These are phyloP conservation scores for Thera britannica DNA, from an alignment of 2,888 invertebrate genomes.

Conservation along the genomic window DNA sequence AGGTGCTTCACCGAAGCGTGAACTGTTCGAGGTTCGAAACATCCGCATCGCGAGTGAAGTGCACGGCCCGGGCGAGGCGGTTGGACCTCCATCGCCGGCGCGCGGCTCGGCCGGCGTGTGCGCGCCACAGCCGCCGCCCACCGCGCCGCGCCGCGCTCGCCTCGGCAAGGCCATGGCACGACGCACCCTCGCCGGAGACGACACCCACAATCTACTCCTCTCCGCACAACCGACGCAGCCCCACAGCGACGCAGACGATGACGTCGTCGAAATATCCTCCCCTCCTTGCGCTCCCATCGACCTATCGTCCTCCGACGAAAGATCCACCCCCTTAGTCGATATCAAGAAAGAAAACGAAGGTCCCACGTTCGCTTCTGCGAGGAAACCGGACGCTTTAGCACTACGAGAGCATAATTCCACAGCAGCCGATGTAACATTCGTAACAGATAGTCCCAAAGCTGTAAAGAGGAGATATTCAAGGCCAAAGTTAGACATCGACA, in stretches of 20 bases:
- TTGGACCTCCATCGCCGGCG: constrained; percentile 88
- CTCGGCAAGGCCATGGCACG: constrained; percentile 88
- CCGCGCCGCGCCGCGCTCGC: constrained; percentile 74
- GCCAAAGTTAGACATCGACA: constrained; percentile 78
- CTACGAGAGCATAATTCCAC: constrained; percentile 71
- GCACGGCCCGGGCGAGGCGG: constrained; percentile 66
- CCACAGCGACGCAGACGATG: constrained; percentile 80
- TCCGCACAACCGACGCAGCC: constrained; percentile 59
- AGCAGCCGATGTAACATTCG: constrained; percentile 55
- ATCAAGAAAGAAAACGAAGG: constrained; percentile 81
- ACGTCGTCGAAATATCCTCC: constrained; percentile 79
- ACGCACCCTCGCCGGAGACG: constrained; percentile 83
- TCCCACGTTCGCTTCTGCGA: constrained; percentile 64
- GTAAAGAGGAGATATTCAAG: constrained; percentile 76
- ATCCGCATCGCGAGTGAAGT: constrained; percentile 68
- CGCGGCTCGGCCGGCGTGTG: constrained; percentile 88
- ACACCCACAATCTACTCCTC: constrained; percentile 80
- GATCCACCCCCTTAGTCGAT: constrained; percentile 74
- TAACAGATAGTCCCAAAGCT: constrained; percentile 64
- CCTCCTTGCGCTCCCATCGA: constrained; percentile 77
- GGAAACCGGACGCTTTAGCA: constrained; percentile 76
- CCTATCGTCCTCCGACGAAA: constrained; percentile 78
- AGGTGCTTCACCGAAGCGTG: constrained; percentile 77
- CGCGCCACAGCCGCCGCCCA: constrained; percentile 84
- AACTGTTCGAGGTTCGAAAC: constrained; percentile 70